Conservation (phyloP, 2,888 invertebrate species). For the Acleris literana region DNA sequence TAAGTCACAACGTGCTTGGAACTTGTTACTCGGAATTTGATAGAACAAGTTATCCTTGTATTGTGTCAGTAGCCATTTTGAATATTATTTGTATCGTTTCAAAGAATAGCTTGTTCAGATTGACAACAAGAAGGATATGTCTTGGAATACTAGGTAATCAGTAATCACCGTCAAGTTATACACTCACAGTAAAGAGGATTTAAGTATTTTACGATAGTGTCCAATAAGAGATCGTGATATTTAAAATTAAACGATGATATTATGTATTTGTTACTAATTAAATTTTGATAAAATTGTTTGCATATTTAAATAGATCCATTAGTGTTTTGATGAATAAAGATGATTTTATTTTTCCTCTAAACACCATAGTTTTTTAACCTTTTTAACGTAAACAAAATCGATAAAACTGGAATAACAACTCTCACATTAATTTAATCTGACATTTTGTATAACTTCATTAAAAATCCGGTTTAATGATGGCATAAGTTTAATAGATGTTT, state of each 20-base stretch:
- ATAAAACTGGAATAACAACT: background rate
- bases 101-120: too few species aligned
- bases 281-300: background rate
- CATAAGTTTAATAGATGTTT: background rate
- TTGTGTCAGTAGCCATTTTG: background rate
- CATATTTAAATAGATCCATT: constrained; percentile 27
- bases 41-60: constrained; percentile 1
- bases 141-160: too few species aligned
- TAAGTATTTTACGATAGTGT: too few species aligned
- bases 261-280: background rate
- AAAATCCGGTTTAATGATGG: background rate
- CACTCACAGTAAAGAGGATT: too few species aligned
- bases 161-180: too few species aligned
- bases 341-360: background rate
- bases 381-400: background rate
- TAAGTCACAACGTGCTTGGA: constrained; percentile 43
- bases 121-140: too few species aligned
- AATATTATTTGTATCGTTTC: constrained; percentile 6
- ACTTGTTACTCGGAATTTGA: constrained; percentile 12
- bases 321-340: constrained; percentile 25
- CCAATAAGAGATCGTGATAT: too few species aligned
- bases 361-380: background rate
- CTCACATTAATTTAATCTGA: constrained; percentile 16
- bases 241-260: too few species aligned
- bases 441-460: background rate